phyloP scores from a whole-genome alignment of 2,888 invertebrate genomes.

The Campaea margaritaria region DNA sequence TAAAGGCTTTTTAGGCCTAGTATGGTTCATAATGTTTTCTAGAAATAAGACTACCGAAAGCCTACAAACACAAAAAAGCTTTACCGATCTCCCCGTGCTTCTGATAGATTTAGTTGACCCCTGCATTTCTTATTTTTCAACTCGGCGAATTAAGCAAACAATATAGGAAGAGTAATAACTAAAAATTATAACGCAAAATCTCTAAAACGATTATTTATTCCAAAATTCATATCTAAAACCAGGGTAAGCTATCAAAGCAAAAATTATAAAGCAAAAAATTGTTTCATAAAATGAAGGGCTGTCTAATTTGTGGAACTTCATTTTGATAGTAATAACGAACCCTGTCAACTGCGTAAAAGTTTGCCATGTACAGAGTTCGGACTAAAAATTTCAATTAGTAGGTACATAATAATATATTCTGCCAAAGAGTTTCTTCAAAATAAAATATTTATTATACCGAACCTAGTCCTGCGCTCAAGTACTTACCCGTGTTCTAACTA shows the following conservation, averaged over 20 bases:
- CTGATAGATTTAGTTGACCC: slow-evolving; percentile 48
- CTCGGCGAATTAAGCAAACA: neutral
- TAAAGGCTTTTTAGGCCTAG: no score
- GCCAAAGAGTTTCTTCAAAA: no score
- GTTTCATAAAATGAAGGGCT: slow-evolving; percentile 5
- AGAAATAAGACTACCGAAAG: neutral
- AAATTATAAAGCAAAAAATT: slow-evolving; percentile 8
- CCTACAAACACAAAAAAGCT: neutral
- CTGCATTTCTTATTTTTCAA: slow-evolving; percentile 25
- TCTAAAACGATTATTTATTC: slow-evolving; percentile 4
- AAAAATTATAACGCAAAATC: slow-evolving; percentile 24
- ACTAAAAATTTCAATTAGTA: no score
- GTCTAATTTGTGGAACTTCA: neutral
- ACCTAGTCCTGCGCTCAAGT: no score
- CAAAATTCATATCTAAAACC: slow-evolving; percentile 13
- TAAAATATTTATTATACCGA: no score
- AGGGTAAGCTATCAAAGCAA: neutral
- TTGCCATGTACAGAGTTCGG: no score
- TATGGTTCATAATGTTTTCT: no score
- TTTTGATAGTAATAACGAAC: no score
- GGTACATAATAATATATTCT: no score
- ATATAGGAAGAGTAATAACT: slow-evolving; percentile 22
- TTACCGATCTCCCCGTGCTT: slow-evolving; percentile 52
- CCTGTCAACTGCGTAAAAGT: no score
- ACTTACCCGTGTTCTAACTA: no score